Evolutionary conservation across 92 coral and sea anemone genomes (phyloP).

Genomic region (Heteractis magnifica): DNA sequence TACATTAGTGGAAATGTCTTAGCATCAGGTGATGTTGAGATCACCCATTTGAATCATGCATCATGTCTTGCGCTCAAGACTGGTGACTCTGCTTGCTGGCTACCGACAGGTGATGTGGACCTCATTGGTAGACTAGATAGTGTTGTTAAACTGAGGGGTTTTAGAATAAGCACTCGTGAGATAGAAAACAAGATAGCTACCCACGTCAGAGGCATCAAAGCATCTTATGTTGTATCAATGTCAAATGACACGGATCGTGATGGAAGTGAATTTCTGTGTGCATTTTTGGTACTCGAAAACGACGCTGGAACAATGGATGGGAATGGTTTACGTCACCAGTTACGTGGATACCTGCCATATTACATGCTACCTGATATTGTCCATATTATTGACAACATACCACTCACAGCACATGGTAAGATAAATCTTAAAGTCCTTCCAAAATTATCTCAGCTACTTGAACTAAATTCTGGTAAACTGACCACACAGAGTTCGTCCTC

Average conservation of each 20-base stretch:
- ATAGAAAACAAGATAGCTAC: neutral
- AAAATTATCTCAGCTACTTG: neutral
- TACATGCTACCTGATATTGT: conserved; percentile 8
- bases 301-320: neutral
- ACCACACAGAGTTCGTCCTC: neutral
- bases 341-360: conserved; percentile 4
- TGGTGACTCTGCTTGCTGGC: conserved; percentile 14
- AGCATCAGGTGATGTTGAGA: neutral
- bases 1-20: conserved; percentile 3
- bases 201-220: neutral
- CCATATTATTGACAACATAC: neutral
- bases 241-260: neutral
- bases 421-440: neutral
- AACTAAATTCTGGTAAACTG: neutral
- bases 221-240: neutral
- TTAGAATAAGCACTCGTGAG: conserved; percentile 6
- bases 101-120: neutral
- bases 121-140: neutral
- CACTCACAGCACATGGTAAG: neutral
- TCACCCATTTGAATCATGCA: neutral
- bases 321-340: neutral
- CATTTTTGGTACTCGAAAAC: neutral
- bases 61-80: conserved; percentile 3
- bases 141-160: neutral
- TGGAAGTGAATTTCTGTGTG: neutral